phyloP scores from a whole-genome alignment of 2,113 vertebrate species.

The Misgurnus anguillicaudatus region DNA sequence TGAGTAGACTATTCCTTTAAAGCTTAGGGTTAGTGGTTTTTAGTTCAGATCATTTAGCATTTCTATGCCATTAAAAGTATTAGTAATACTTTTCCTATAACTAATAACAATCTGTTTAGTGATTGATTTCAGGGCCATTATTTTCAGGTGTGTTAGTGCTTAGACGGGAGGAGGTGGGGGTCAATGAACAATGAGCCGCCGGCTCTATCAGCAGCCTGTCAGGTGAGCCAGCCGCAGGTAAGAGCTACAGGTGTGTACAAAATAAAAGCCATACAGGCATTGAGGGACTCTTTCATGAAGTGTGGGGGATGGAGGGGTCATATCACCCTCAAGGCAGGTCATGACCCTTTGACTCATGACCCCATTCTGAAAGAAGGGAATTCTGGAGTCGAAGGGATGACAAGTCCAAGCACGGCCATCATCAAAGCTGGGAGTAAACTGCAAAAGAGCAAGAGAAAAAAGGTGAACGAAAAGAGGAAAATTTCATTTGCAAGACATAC shows the following conservation, averaged over 20 bases:
- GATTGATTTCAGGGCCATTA: conserved; percentile 5
- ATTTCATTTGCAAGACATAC: neutral
- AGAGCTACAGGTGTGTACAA: conserved; percentile 77
- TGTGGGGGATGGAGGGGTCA: conserved; percentile 40
- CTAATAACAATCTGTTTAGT: neutral
- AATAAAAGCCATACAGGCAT: conserved; percentile 68
- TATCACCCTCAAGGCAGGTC: conserved; percentile 70
- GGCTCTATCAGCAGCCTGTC: conserved; percentile 64
- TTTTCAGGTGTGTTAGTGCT: neutral
- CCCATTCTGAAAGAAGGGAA: conserved; percentile 73
- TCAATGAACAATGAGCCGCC: conserved; percentile 20
- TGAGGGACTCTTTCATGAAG: conserved; percentile 48
- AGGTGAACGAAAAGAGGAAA: neutral
- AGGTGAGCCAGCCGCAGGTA: conserved; percentile 61
- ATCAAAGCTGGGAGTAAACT: conserved; percentile 26
- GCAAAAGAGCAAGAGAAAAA: neutral
- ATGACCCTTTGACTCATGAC: conserved; percentile 70
- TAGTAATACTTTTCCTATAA: neutral
- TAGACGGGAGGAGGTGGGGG: conserved; percentile 34
- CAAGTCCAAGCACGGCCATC: conserved; percentile 67
- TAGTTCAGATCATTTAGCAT: too few species aligned
- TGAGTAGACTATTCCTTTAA: too few species aligned
- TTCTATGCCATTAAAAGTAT: neutral
- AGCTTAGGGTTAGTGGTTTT: too few species aligned
- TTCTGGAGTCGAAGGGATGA: conserved; percentile 64